A percentile compares a stretch with the other conserved stretches of the same genome.
Conservation (phyloP, 2,113 vertebrate genomes). For the Triplophysa tibetana region DNA sequence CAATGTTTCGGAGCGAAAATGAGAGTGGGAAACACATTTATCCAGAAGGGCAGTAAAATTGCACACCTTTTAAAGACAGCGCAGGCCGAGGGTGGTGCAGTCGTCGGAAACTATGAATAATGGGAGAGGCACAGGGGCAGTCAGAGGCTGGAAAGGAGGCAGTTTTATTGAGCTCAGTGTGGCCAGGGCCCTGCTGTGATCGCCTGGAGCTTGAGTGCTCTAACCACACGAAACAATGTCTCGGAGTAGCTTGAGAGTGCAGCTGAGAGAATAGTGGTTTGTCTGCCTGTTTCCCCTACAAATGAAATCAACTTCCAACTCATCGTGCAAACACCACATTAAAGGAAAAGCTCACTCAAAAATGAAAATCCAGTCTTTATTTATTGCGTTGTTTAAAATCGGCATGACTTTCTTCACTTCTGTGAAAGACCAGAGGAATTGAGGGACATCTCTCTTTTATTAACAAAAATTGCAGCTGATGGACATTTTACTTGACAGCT, state of each 20-base stretch:
- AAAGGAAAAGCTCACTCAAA: neutral
- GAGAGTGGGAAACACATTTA: conserved; percentile 47
- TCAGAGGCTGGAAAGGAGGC: conserved; percentile 39
- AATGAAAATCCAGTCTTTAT: too few species aligned
- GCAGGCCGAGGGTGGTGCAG: conserved; percentile 22
- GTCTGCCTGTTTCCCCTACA: conserved; percentile 34
- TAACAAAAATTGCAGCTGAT: too few species aligned
- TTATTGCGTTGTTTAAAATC: too few species aligned
- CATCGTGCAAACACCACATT: neutral
- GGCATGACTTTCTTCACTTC: too few species aligned
- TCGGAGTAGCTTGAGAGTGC: neutral
- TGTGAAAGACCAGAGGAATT: too few species aligned
- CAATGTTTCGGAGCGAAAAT: conserved; percentile 18
- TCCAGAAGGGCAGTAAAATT: conserved; percentile 42
- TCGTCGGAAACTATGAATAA: conserved; percentile 61
- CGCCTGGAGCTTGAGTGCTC: conserved; percentile 38
- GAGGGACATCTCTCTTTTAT: too few species aligned
- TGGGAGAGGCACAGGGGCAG: conserved; percentile 35
- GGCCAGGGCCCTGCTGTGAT: conserved; percentile 53
- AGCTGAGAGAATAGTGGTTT: conserved; percentile 33
- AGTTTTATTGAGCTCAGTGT: conserved; percentile 49
- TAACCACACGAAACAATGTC: conserved; percentile 37
- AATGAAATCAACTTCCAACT: conserved; percentile 7
- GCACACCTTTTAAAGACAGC: conserved; percentile 43
- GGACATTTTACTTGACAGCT: too few species aligned